Base-by-base conservation (phyloP, 2,888 invertebrate species). In the Hyles lineata region DNA sequence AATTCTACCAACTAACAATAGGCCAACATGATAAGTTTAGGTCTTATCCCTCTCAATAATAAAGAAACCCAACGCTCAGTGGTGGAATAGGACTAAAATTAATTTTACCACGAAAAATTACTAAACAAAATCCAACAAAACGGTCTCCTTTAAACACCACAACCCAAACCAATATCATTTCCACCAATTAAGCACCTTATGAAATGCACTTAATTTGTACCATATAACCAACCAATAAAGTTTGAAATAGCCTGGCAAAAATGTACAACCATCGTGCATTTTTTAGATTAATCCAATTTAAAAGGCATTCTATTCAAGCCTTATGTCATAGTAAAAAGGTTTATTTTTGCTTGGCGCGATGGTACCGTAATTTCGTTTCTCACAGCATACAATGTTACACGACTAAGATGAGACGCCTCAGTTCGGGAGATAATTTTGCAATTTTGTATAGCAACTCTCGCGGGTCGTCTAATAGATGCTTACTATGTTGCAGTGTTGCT, bases 391-490 rank as follows among this genome's bases (percentile, higher is more conserved):
- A 74, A 78, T 79, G 71, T 80, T 76, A 86, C 74, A 55, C 83
- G 78, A 74, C 84, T 50, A 81, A 86, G 77, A 77, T 76, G 72
- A 73, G 79, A 79, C 67, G 80, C 60, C 63, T 73, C 50, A 71
- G 61, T 76, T 73, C 71, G 52, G 62, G 73, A 75, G 75, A 79
- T 77, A 76, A 78, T 77, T 75, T 79, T 77, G 76, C 77, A 79
- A 80, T 77, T 77, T 74, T 43, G 72, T 72, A 76, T 73, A 82
- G 78, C 87, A 78, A 79, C 82, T 80, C 76, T 76, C 79, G 79
- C 81, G 76, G 82, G 86, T 79, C 75, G 88, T 83, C 73, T 87
- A 83, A 82, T 82, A 83, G 72, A 74, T 73, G 80, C 75, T 79
- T 80, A 78, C 77, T 76, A 61, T 71, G 75, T 70, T 75, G 71